Evolutionary conservation across 2,888 invertebrate genomes (phyloP).

Genomic region (Cephus pulcher): DNA sequence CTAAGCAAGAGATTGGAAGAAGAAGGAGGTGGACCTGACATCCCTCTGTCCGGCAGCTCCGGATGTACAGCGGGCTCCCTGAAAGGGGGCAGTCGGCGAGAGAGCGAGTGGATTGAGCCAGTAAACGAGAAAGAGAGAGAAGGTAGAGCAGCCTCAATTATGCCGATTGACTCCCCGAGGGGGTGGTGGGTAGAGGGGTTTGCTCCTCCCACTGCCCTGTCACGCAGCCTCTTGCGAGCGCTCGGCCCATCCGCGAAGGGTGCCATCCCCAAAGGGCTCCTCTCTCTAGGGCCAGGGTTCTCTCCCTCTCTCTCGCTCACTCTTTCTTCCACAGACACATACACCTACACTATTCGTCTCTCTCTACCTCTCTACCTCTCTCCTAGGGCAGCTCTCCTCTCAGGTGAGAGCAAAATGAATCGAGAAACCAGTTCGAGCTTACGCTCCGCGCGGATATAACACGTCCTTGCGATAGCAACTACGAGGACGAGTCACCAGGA

Average conservation of each 20-base stretch:
- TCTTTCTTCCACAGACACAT: conserved; percentile 16
- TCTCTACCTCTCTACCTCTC: conserved; percentile 4
- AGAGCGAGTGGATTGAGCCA: conserved; percentile 32
- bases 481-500: not conserved
- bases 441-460: not conserved
- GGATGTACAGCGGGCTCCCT: not conserved
- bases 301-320: conserved; percentile 16
- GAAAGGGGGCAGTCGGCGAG: conserved; percentile 19
- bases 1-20: not conserved
- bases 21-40: not conserved
- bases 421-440: not conserved
- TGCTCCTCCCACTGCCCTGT: conserved; percentile 60
- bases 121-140: conserved; percentile 46
- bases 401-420: not conserved
- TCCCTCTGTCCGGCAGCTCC: conserved; percentile 5
- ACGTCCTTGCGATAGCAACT: not conserved
- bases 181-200: conserved; percentile 52
- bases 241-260: conserved; percentile 19
- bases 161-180: conserved; percentile 53
- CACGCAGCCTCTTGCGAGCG: conserved; percentile 49
- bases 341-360: not conserved
- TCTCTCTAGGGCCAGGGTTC: conserved; percentile 1
- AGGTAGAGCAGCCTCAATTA: conserved; percentile 58
- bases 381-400: not conserved
- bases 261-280: conserved; percentile 26